A percentile compares a stretch with the other conserved stretches of the same genome.
phyloP scores from a whole-genome alignment of 1,140 invertebrate genomes.

The Megathymus violae region DNA sequence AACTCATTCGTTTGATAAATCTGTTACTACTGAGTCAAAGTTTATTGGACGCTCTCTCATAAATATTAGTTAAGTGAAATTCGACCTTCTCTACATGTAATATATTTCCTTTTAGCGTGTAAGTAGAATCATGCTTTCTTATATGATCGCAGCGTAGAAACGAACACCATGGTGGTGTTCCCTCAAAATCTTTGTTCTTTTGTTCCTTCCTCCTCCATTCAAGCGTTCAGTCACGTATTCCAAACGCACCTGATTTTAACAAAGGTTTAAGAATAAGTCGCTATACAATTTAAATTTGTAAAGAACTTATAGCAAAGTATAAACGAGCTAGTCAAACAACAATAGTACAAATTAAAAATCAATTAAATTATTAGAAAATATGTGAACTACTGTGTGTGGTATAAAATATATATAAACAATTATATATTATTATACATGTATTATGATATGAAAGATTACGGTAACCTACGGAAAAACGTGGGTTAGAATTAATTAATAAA shows the following conservation, averaged over 20 bases:
- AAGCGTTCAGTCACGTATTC: conserved; percentile 35
- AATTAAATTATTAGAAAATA: no score
- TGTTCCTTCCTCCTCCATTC: conserved; percentile 30
- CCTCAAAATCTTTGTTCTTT: conserved; percentile 41
- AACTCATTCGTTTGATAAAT: conserved; percentile 6
- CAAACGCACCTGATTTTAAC: conserved; percentile 37
- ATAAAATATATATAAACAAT: no score
- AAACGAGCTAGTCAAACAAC: no score
- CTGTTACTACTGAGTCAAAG: conserved; percentile 14
- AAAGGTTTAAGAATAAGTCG: conserved; percentile 20
- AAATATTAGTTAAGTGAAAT: background rate
- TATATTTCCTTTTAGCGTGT: background rate
- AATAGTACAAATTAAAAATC: no score
- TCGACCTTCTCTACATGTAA: background rate
- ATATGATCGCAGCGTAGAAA: conserved; percentile 9
- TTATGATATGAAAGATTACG: no score
- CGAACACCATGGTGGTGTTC: conserved; percentile 34
- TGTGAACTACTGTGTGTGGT: no score
- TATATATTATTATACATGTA: no score
- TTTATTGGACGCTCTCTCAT: conserved; percentile 19
- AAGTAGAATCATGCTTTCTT: background rate
- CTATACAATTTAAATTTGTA: background rate
- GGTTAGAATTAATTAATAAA: no score
- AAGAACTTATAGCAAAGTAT: no score
- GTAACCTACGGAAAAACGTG: no score